Evolutionary conservation across 2,113 vertebrate genomes (phyloP), one percentile per base, ranked within the genome.

Genomic region (Strigops habroptila): DNA sequence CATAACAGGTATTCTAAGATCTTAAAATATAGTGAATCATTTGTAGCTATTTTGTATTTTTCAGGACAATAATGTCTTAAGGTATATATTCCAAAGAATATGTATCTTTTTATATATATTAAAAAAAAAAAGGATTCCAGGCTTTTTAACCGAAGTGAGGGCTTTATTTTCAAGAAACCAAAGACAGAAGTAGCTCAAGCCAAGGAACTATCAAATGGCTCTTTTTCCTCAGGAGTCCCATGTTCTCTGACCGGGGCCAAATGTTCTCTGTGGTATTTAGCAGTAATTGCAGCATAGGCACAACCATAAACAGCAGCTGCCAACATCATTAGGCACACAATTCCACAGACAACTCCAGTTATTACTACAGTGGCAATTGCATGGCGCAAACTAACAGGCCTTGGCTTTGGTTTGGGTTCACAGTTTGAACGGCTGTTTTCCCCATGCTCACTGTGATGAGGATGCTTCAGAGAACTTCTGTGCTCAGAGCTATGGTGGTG

Each of bases 311-410:
- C 97, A 2, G 99, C 98, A 0, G 99, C 99, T 3, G 97, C 99
- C 98, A 99, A 80, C 99, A 99, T 99, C 99, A 99, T 99, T 76
- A 99, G 98, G 75, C 98, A 99, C 80, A 99, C 98, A 3, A 99
- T 97, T 39, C 99, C 99, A 28, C 99, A 99, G 70, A 99, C 98
- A 5, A 99, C 98, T 3, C 99, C 99, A 0, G 99, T 99, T 94
- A 99, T 98, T 64, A 99, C 98, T 15, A 99, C 98, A 2, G 99
- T 99, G 97, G 98, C 99, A 31, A 99, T 98, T 8, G 99, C 99
- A 2, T 99, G 98, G 35, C 99, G 98, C 95, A 99, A 96, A 55
- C 98, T 99, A 73, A 97, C 97, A 0, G 99, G 98, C 49, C 98
- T 96, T 0, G 97, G 95, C 95, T 97, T 98, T 82, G 98, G 96